Percentiles rank a stretch among this genome's conserved stretches.
These are phyloP conservation scores for Ochotona princeps DNA, from an alignment of 2,113 vertebrate species.

Conservation along the genomic window DNA sequence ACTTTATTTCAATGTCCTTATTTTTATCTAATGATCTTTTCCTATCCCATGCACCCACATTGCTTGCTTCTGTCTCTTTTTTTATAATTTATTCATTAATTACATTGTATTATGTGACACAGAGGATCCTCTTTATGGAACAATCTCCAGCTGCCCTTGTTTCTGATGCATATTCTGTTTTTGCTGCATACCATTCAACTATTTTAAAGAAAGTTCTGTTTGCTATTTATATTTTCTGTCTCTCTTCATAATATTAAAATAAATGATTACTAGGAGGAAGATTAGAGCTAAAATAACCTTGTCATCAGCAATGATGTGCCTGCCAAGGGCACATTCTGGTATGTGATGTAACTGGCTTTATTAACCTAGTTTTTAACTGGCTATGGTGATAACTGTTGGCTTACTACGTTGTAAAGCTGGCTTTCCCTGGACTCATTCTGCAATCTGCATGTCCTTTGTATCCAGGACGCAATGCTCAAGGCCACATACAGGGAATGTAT, in stretches of 20 bases:
- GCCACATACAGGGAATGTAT: neutral
- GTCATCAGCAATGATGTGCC: neutral
- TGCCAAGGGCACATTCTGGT: neutral
- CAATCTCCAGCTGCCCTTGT: neutral
- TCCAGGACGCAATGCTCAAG: neutral
- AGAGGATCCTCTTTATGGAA: neutral
- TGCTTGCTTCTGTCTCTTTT: neutral
- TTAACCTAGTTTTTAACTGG: too few relatives aligned
- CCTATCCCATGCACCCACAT: neutral
- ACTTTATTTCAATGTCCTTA: neutral
- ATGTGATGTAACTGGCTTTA: neutral
- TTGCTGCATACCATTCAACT: neutral
- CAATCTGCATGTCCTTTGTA: neutral
- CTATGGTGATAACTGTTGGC: neutral
- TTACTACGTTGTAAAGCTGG: neutral
- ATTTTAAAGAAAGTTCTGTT: neutral
- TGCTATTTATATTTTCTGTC: too few relatives aligned
- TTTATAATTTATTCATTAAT: too few relatives aligned
- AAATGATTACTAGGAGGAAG: neutral
- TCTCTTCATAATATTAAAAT: neutral
- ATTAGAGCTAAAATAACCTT: neutral
- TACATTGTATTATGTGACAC: too few relatives aligned
- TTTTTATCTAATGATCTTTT: neutral
- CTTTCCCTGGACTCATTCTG: neutral
- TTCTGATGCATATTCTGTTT: too few relatives aligned